phyloP scores from a whole-genome alignment of 1,140 invertebrate genomes.

The Gyrodactylus bullatarudis region DNA sequence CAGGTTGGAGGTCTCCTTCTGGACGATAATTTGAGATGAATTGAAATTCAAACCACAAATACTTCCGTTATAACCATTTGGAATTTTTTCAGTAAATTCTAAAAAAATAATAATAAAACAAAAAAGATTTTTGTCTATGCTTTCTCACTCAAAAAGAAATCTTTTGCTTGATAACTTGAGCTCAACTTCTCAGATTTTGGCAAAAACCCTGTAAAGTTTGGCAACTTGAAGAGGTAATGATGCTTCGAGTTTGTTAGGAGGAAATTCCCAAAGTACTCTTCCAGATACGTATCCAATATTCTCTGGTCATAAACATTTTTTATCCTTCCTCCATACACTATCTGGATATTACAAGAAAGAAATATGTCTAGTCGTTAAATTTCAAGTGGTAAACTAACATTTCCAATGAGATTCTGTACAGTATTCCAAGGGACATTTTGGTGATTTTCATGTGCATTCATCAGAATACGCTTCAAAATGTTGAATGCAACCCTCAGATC shows the following conservation, averaged over 20 bases:
- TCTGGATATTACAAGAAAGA: background rate
- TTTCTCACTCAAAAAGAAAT: background rate
- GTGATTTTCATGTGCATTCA: background rate
- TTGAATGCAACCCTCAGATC: constrained; percentile 12
- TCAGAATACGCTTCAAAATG: background rate
- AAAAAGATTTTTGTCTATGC: background rate
- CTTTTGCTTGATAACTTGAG: background rate
- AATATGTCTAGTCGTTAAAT: background rate
- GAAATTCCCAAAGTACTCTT: constrained; percentile 68
- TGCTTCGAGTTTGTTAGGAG: constrained; percentile 48
- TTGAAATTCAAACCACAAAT: too few species aligned
- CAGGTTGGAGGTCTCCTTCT: too few species aligned
- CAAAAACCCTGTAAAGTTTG: background rate
- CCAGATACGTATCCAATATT: constrained; percentile 48
- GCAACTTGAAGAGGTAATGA: background rate
- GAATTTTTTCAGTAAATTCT: background rate
- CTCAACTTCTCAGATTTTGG: background rate
- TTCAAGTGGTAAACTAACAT: background rate
- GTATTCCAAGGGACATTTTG: background rate
- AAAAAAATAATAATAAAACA: background rate
- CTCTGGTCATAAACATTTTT: constrained; percentile 54
- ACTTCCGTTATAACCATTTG: background rate
- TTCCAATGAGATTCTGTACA: background rate
- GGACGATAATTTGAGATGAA: too few species aligned
- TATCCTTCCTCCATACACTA: constrained; percentile 62